These are phyloP conservation scores for Rhamnusium bicolor DNA, from an alignment of 2,888 invertebrate genomes.

Conservation along the genomic window DNA sequence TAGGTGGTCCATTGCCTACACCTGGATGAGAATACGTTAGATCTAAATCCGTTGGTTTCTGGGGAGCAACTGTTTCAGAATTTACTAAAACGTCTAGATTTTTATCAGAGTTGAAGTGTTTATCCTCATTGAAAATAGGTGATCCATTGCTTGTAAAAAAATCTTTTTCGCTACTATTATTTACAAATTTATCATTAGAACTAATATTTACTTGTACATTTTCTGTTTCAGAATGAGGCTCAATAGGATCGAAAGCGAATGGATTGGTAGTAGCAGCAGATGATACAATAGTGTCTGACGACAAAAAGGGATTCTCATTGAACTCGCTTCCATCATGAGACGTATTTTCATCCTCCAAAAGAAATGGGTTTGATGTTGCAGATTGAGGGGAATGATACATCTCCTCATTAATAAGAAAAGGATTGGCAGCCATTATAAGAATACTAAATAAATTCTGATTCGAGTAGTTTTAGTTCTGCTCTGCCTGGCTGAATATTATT, in stretches of 20 bases:
- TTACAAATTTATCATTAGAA: conserved; percentile 1
- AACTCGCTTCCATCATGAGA: conserved; percentile 57
- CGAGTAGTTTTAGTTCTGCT: conserved; percentile 84
- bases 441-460: conserved; percentile 77
- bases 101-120: not conserved
- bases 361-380: conserved; percentile 80
- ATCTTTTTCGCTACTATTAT: conserved; percentile 24
- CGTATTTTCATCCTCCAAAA: conserved; percentile 73
- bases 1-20: conserved; percentile 50
- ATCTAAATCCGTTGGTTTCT: conserved; percentile 71
- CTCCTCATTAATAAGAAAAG: conserved; percentile 85
- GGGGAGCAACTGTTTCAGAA: conserved; percentile 49
- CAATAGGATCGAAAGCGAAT: conserved; percentile 74
- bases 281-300: conserved; percentile 61
- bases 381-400: conserved; percentile 72
- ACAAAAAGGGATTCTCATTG: conserved; percentile 82
- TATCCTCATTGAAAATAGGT: not conserved
- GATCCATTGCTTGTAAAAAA: conserved; percentile 8
- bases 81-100: not conserved
- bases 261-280: conserved; percentile 74
- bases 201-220: conserved; percentile 19
- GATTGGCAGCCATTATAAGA: conserved; percentile 77
- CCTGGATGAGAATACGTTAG: conserved; percentile 64
- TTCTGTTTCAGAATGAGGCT: conserved; percentile 61
- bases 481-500: conserved; percentile 82